These are phyloP conservation scores for Lobophora halterata DNA, from an alignment of 2,888 invertebrate species.

Conservation along the genomic window DNA sequence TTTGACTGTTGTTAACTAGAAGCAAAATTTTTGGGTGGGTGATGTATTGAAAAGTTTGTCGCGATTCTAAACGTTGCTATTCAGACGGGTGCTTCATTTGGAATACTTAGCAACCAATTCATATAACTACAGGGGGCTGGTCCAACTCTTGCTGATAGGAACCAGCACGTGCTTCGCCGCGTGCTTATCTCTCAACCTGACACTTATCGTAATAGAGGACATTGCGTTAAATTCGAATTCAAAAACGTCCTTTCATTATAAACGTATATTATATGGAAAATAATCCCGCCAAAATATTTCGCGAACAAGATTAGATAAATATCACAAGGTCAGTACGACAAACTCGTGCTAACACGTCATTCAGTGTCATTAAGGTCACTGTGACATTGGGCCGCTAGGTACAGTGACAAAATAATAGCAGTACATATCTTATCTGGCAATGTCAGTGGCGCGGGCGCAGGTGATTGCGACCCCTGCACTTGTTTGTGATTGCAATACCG, in stretches of 20 bases:
- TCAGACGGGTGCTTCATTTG: too few species aligned
- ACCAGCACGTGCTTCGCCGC: conserved; percentile 9
- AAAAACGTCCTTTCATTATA: conserved; percentile 11
- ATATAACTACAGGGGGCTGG: neutral
- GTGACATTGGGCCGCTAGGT: conserved; percentile 78
- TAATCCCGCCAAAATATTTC: conserved; percentile 56
- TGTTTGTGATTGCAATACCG: conserved; percentile 11
- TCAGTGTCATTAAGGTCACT: conserved; percentile 79
- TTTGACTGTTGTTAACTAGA: too few species aligned
- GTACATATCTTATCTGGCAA: conserved; percentile 73
- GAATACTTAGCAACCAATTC: too few species aligned
- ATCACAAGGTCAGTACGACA: conserved; percentile 70
- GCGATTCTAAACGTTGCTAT: too few species aligned
- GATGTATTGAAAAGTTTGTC: too few species aligned
- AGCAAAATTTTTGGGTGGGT: too few species aligned
- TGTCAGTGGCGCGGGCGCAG: conserved; percentile 75
- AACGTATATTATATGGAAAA: conserved; percentile 36
- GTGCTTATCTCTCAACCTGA: neutral
- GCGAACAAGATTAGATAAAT: conserved; percentile 78
- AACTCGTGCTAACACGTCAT: conserved; percentile 68
- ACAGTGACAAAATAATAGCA: conserved; percentile 77
- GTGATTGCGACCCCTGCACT: conserved; percentile 66
- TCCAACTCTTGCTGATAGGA: neutral
- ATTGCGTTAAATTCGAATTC: conserved; percentile 2
- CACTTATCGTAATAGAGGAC: conserved; percentile 12